Conservation (phyloP, 2,113 vertebrate genomes). For the Bostrychus sinensis region DNA sequence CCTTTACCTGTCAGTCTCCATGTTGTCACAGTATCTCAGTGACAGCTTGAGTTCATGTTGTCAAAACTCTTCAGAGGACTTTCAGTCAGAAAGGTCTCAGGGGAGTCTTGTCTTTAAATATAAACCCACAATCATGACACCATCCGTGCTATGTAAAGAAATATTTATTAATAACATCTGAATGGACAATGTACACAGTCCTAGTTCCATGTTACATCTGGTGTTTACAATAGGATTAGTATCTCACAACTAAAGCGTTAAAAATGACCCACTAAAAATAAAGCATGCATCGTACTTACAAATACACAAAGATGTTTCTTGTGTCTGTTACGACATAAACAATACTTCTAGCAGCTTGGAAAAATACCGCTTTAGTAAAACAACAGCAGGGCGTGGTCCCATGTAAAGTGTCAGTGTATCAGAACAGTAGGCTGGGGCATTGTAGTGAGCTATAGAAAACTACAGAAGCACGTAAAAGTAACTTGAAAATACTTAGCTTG, state of each 20-base stretch:
- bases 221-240: slow-evolving; percentile 73
- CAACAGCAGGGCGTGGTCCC: slow-evolving; percentile 36
- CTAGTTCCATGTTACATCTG: slow-evolving; percentile 80
- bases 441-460: background rate
- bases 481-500: no score
- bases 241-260: slow-evolving; percentile 66
- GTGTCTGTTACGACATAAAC: slow-evolving; percentile 53
- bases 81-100: slow-evolving; percentile 23
- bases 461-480: slow-evolving; percentile 1
- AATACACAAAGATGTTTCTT: slow-evolving; percentile 40
- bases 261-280: slow-evolving; percentile 56
- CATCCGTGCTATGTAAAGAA: slow-evolving; percentile 56
- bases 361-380: slow-evolving; percentile 50
- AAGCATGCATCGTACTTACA: slow-evolving; percentile 82
- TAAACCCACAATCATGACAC: slow-evolving; percentile 15
- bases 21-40: background rate
- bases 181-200: slow-evolving; percentile 74
- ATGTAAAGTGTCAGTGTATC: background rate
- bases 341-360: slow-evolving; percentile 41
- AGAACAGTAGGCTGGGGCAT: background rate
- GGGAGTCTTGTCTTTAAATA: slow-evolving; percentile 5
- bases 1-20: background rate
- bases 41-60: slow-evolving; percentile 12
- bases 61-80: slow-evolving; percentile 17
- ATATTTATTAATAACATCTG: slow-evolving; percentile 75